Base-by-base conservation (phyloP, 2,888 invertebrate genomes). In the Cyclophora punctaria region DNA sequence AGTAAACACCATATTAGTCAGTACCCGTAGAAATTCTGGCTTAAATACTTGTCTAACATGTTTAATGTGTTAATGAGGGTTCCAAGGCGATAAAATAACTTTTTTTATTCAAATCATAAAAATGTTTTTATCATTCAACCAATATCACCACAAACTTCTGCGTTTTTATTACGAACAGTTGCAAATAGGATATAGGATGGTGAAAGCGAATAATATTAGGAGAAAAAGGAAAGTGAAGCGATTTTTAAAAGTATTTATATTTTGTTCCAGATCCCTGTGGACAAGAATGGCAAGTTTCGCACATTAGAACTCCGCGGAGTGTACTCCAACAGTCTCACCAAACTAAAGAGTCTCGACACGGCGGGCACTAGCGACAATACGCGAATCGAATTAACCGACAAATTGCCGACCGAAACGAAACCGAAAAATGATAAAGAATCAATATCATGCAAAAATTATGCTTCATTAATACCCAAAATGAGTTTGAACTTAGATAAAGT, bases 401-500 rank as follows among this genome's bases (percentile, higher is more conserved):
- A 68, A 54, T 56, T 63, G 35, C 66, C 57, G 43, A 50, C 60
- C 48, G 75, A 77, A 52, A 67, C 66, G 53, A 77, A 73, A 69
- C 61, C 66, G 52, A 75, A 74, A 66, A 74, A 71, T 64, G 75
- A 72, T 55, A 51, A 78, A 49, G 82, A 82, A 56, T 78, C 76
- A 63, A 59, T 75, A 55, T 78, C 78, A 64, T 73, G 73, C 52
- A 83, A 81, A 66, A 73, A 75, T 33, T 85, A 80, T 64, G 71
- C 78, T 54, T 83, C 84, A 41, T 69, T 86, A 45, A 83, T 87
- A 71, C 87, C 86, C 45, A 87, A 87, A 75, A 85, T 87, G 81
- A 84, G 74, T 61, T 74, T 82, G 53, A 83, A 71, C 57, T 69
- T 85, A 54, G 85, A 85, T 59, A 87, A 82, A 64, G 81, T 81